These are phyloP conservation scores for Morone saxatilis DNA, from an alignment of 2,113 vertebrate genomes.

Conservation along the genomic window DNA sequence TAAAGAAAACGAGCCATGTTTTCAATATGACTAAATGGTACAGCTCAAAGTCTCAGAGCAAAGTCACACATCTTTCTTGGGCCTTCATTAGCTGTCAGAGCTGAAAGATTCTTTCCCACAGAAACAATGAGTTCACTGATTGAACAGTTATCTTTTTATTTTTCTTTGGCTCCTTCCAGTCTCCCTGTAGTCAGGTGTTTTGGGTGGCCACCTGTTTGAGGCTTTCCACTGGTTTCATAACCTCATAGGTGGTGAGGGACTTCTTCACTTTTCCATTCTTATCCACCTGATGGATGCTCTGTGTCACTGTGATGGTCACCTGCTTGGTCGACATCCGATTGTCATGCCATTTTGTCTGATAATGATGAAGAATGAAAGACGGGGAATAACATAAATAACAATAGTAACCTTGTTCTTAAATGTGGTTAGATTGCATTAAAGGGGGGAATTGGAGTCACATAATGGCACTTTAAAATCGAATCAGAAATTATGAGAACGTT, in stretches of 20 bases:
- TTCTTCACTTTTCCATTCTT: slow-evolving; percentile 84
- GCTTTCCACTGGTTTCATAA: slow-evolving; percentile 80
- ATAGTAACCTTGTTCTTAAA: too few relatives aligned
- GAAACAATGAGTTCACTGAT: neutral
- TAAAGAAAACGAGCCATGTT: neutral
- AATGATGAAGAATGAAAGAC: neutral
- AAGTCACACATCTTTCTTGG: neutral
- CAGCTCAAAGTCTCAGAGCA: neutral
- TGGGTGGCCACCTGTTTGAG: slow-evolving; percentile 66
- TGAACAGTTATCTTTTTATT: neutral
- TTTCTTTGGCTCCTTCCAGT: slow-evolving; percentile 28
- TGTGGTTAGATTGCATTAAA: too few relatives aligned
- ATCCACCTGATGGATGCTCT: slow-evolving; percentile 87
- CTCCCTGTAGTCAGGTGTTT: slow-evolving; percentile 49
- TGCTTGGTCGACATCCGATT: slow-evolving; percentile 87
- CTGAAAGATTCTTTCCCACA: neutral
- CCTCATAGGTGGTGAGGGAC: slow-evolving; percentile 84
- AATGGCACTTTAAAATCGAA: too few relatives aligned
- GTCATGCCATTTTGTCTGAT: slow-evolving; percentile 87
- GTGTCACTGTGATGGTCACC: slow-evolving; percentile 87
- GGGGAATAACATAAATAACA: too few relatives aligned
- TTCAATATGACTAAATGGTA: neutral
- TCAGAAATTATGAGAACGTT: too few relatives aligned
- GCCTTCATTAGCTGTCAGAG: neutral
- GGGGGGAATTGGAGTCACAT: too few relatives aligned